Evolutionary conservation across 1,140 invertebrate genomes (phyloP).

Genomic region (Rhagoletis pomonella): DNA sequence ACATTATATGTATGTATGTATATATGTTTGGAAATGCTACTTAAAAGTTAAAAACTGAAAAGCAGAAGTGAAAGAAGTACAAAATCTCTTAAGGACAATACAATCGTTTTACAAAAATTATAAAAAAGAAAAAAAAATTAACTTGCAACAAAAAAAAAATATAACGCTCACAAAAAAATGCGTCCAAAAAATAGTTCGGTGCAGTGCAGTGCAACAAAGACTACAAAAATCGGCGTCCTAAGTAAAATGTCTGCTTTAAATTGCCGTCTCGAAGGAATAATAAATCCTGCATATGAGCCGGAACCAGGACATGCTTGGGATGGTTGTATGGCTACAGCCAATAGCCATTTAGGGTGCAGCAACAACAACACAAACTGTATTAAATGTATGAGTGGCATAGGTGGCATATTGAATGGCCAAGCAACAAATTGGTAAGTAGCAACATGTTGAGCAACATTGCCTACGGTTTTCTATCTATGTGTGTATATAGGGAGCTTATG

Average conservation of each 20-base stretch:
- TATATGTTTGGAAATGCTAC: no score
- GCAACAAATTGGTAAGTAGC: conserved; percentile 39
- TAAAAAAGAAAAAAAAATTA: background rate
- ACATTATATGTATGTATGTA: no score
- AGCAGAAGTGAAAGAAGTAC: background rate
- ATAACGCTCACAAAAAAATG: background rate
- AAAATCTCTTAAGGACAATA: no score
- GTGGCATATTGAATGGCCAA: background rate
- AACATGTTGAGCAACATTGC: conserved; percentile 33
- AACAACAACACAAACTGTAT: background rate
- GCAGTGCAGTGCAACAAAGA: background rate
- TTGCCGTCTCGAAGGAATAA: conserved; percentile 30
- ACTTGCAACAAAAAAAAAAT: background rate
- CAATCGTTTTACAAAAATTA: background rate
- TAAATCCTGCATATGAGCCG: conserved; percentile 2
- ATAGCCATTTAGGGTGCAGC: background rate
- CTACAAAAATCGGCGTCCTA: background rate
- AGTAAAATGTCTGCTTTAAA: background rate
- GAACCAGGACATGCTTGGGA: conserved; percentile 32
- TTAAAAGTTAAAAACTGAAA: background rate
- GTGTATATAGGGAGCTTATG: no score
- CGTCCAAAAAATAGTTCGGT: background rate
- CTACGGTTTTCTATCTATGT: background rate
- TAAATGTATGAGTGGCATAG: background rate
- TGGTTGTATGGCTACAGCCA: conserved; percentile 44